Base-by-base conservation (phyloP, 1,140 invertebrate genomes). In the Pentalonia nigronervosa region DNA sequence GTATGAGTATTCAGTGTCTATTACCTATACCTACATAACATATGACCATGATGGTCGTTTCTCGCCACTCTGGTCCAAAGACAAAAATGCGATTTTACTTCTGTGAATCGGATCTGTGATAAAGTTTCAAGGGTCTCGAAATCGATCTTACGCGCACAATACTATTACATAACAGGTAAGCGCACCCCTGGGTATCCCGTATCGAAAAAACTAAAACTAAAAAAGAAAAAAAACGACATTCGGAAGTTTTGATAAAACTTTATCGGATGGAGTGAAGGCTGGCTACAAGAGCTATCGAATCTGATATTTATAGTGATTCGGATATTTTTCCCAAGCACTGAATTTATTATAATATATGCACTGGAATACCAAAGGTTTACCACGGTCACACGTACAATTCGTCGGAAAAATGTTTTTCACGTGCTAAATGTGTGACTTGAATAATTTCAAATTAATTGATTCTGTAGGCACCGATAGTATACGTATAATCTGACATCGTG, bases 241-340 rank as follows among this genome's bases (percentile, higher is more conserved):
- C 17, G n/a, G 60, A 76, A 76, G 60, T 76, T 76, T 76, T 76
- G 60, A 76, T 20, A 76, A 76, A 76, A 76, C 60, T 76, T 76
- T 76, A 30, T n/a, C n/a, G 60, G 60, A 17, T 34, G 30, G 14
- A 34, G 60, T 67, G 60, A 1, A 67, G 30, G 60, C 11, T 67
- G 7, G 11, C 60, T n/a, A 25, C 60, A 30, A 67, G 30, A 76
- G 4, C n/a, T n/a, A 76, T 76, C 14, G 30, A 17, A 76, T 20
- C 60, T n/a, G n/a, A 76, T 67, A 34, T 76, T 76, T 76, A 76
- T 76, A 30, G 11, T 76, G 60, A 76, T 76, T 76, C n/a, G 14
- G 14, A 34, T 76, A 76, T 76, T 76, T 76, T 67, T 76, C 30
- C 30, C 60, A 11, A 11, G 6, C 60, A 3, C 60, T 76, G 30